Evolutionary conservation across 2,113 vertebrate species (phyloP).

Genomic region (Dipodomys merriami): DNA sequence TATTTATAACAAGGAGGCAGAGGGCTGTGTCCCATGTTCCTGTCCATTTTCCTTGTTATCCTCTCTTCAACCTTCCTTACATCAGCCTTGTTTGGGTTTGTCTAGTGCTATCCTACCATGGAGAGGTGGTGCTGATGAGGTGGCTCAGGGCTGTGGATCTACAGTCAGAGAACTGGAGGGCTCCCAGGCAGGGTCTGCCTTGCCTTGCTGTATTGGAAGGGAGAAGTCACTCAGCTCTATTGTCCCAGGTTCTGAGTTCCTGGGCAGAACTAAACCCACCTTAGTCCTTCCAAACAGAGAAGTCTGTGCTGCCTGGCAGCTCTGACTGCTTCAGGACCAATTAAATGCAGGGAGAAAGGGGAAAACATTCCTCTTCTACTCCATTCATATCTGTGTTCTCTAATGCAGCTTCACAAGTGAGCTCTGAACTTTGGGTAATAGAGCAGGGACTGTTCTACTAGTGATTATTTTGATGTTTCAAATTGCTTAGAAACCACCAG

Average conservation of each 20-base stretch:
- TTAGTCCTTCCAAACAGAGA: not conserved
- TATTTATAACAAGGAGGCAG: no score
- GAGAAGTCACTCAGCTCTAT: no score
- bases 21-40: not conserved
- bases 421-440: not conserved
- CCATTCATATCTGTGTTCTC: not conserved
- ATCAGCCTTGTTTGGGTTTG: not conserved
- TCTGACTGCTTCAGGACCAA: not conserved
- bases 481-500: not conserved
- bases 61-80: not conserved
- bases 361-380: not conserved
- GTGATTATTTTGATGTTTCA: slow-evolving; percentile 4
- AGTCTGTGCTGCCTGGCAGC: no score
- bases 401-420: not conserved
- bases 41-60: not conserved
- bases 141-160: not conserved
- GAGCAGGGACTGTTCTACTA: not conserved
- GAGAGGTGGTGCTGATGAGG: not conserved
- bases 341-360: not conserved
- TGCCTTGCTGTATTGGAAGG: not conserved
- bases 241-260: not conserved
- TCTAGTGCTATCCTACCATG: not conserved
- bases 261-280: not conserved
- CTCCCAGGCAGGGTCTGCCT: not conserved
- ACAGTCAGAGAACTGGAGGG: not conserved